These are phyloP conservation scores for Hymenopus coronatus DNA, from an alignment of 2,888 invertebrate species.

Conservation along the genomic window DNA sequence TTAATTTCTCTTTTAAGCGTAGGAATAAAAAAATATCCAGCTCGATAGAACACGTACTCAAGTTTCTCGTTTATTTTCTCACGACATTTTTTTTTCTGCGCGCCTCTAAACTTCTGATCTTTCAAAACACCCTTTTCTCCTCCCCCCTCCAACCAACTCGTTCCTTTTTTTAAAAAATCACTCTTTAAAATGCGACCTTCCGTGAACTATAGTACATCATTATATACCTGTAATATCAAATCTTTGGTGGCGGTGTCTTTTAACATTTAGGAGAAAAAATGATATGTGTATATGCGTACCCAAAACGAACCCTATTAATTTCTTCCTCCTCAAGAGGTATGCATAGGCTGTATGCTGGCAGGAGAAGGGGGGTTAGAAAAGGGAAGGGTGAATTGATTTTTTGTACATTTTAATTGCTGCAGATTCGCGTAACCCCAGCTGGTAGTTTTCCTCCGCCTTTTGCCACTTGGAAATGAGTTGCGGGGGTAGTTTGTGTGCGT, in stretches of 20 bases:
- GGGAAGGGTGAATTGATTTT: slow-evolving; percentile 14
- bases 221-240: slow-evolving; percentile 27
- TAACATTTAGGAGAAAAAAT: background rate
- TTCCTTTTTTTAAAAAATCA: slow-evolving; percentile 13
- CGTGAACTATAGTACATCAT: slow-evolving; percentile 26
- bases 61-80: background rate
- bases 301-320: slow-evolving; percentile 33
- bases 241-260: slow-evolving; percentile 21
- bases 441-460: background rate
- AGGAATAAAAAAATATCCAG: slow-evolving; percentile 15
- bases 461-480: background rate
- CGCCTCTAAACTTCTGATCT: slow-evolving; percentile 22
- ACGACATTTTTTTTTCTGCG: background rate
- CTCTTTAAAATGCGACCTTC: slow-evolving; percentile 20
- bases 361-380: background rate
- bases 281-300: slow-evolving; percentile 20
- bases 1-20: slow-evolving; percentile 21
- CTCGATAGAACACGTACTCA: slow-evolving; percentile 24
- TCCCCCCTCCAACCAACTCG: background rate
- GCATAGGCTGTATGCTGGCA: slow-evolving; percentile 1
- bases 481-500: background rate
- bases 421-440: background rate
- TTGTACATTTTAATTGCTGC: slow-evolving; percentile 24
- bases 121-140: slow-evolving; percentile 17
- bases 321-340: slow-evolving; percentile 29